Evolutionary conservation across 2,888 invertebrate species (phyloP), one percentile per base, ranked within the genome.

Genomic region (Eupsilia transversa): DNA sequence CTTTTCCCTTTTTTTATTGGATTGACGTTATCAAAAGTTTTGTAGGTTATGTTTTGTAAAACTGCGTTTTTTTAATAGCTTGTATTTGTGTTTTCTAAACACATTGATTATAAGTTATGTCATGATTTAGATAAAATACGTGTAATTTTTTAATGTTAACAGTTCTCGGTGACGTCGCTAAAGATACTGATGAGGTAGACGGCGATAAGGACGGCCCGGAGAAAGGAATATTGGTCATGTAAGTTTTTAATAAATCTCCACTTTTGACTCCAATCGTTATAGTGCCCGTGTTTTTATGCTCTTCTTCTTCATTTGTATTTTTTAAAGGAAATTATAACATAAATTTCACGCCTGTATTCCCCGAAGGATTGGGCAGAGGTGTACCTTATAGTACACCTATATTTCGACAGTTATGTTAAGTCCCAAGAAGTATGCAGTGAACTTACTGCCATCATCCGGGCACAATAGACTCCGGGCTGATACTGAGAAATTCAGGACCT

Each of bases 151-250:
- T 33, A 2, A 52, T 74, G 57, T 61, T 85, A 79, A 12, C 86
- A 95, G 95, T 90, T 59, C 86, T 94, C 2, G 92, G 93, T 0
- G 93, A 93, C 7, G 92, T 93, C 2, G 90, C 93, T 0, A 91
- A 91, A 43, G 91, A 90, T n/a, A 72, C 84, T 0, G 92, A 92
- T 3, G 89, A 89, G 0, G 57, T 70, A 0, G 91, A 91, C 0
- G 78, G 74, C 0, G 93, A 93, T 0, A 91, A 89, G 23, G 93
- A 93, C 0, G 81, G 72, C 0, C 90, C 89, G 0, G 94, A 94
- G 0, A 94, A 92, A 76, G 94, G 94, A 6, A 95, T 94, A 72
- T 79, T 94, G 56, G 78, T 92, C 6, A 91, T 89, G 95, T 95
- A 70, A 90, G 94, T 91, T 61, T 67, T 38, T 2, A 43, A 60